Conservation (phyloP, 2,113 vertebrate genomes). For the Rhombomys opimus region DNA sequence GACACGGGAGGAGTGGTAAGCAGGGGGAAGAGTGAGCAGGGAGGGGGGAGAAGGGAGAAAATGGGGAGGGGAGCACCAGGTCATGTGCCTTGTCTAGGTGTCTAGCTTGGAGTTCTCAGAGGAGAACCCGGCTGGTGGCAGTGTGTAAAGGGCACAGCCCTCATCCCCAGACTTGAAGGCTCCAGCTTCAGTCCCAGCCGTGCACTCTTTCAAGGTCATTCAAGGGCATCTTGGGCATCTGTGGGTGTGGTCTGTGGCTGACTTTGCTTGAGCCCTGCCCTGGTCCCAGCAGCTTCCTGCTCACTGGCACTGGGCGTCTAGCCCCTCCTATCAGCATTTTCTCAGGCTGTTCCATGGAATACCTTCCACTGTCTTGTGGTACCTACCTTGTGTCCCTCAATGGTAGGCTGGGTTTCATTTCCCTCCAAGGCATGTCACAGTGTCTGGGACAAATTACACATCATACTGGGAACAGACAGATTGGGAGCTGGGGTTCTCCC, state of each 20-base stretch:
- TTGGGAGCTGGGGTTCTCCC: background rate
- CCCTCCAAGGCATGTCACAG: background rate
- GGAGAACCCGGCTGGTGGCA: background rate
- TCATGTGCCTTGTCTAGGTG: background rate
- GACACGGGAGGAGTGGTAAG: background rate
- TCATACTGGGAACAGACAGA: background rate
- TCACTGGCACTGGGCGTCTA: background rate
- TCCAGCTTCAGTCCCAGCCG: background rate
- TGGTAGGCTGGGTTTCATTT: background rate
- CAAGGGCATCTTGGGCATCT: background rate
- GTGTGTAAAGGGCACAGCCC: background rate
- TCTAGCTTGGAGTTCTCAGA: background rate
- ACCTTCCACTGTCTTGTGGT: background rate
- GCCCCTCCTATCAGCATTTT: background rate
- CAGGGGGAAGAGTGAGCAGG: background rate
- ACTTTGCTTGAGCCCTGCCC: background rate
- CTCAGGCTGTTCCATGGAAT: background rate
- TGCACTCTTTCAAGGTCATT: slow-evolving; percentile 26
- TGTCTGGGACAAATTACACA: background rate
- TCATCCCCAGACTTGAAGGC: background rate
- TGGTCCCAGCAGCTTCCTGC: background rate
- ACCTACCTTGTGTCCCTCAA: background rate
- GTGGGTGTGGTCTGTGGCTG: background rate
- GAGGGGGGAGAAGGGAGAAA: too few species aligned
- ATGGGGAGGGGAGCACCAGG: background rate